Base-by-base conservation (phyloP, 2,113 vertebrate genomes). In the Sapajus apella region DNA sequence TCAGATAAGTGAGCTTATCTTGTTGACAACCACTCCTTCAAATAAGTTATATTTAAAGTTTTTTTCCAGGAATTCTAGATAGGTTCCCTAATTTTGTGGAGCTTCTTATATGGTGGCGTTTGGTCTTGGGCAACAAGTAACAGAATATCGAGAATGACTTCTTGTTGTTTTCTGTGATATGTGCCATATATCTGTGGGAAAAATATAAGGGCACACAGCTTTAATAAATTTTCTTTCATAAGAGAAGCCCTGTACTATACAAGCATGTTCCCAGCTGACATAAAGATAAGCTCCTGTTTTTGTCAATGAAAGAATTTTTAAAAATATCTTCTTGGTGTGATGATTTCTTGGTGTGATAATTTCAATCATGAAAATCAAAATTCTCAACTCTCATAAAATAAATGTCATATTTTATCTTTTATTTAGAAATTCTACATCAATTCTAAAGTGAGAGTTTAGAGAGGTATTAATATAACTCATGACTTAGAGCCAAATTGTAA, bases 141-240 rank as follows among this genome's bases (percentile, higher is more conserved):
- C 47, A 20, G 68, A 94, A 93, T 82, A 96, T 55, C 52, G 79
- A 93, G 37, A 93, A 77, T 86, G 61, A 89, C 87, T 72, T 80
- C 70, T 79, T 95, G 35, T 94, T 95, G 93, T 50, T 73, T 89
- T 75, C 52, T n/a, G 18, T 40, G 45, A 40, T 91, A 84, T 72
- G 12, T 30, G 66, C 45, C 66, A 87, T 30, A 40, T 95, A 83
- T 91, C 55, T 96, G 90, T 86, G 80, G 47, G 87, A 37, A 96
- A 92, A 94, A 70, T 73, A 1, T 18, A 92, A 88, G n/a, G 47
- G 25, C 20, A 81, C 18, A 93, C 35, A 97, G 89, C 91, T 96
- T 96, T 95, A 95, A 96, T 20, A 30, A 83, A 96, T 75, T 91
- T 93, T 68, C 89, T 89, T 96, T 94, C 80, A 87, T 55, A 96